Conservation (phyloP, 2,113 vertebrate species). For the Nyctereutes procyonoides region DNA sequence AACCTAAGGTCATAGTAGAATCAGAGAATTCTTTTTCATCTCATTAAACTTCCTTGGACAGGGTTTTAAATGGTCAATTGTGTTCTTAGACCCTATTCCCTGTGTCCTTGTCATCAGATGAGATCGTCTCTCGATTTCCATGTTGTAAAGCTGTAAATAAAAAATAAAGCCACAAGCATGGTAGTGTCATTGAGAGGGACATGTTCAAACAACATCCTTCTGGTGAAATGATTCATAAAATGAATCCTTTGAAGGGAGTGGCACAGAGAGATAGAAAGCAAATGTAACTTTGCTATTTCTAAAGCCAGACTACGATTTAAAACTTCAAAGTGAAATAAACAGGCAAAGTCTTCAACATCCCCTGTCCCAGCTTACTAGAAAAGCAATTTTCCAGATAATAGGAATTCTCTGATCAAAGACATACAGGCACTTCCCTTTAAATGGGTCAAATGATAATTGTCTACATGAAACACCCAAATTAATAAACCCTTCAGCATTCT, state of each 20-base stretch:
- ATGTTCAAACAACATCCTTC: background rate
- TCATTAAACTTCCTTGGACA: background rate
- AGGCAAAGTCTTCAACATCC: background rate
- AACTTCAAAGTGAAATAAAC: conserved; percentile 51
- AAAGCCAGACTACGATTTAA: background rate
- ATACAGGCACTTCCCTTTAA: conserved; percentile 10
- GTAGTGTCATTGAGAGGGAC: background rate
- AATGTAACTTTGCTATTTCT: background rate
- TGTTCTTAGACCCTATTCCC: no score
- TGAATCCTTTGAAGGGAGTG: background rate
- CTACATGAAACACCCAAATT: background rate
- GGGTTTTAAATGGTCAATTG: background rate
- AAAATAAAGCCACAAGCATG: background rate
- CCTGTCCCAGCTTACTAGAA: conserved; percentile 19
- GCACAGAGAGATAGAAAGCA: background rate
- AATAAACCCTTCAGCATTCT: conserved; percentile 43
- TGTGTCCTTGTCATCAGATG: background rate
- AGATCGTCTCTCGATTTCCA: background rate
- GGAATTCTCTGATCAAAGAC: background rate
- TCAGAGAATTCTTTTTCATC: background rate
- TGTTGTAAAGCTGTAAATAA: background rate
- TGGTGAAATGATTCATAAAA: conserved; percentile 12
- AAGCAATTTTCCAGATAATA: conserved; percentile 47
- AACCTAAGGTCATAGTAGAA: background rate
- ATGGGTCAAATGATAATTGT: conserved; percentile 32